These are phyloP conservation scores for Troglohyphantes excavatus DNA, from an alignment of 2,888 invertebrate genomes.

Conservation along the genomic window DNA sequence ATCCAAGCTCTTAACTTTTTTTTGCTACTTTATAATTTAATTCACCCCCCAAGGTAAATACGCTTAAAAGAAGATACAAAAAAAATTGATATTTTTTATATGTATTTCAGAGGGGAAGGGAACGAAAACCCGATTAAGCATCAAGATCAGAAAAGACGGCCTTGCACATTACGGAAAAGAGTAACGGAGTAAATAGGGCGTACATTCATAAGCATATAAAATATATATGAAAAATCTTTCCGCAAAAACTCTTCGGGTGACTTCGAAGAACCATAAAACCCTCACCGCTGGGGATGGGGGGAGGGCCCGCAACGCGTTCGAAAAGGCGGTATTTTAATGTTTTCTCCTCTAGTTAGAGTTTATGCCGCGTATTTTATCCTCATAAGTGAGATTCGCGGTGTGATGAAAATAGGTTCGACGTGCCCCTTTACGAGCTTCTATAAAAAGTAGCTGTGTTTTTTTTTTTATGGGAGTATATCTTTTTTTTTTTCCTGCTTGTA, in stretches of 20 bases:
- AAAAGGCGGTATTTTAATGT: constrained; percentile 63
- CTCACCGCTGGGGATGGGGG: constrained; percentile 48
- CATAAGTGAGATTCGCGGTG: constrained; percentile 55
- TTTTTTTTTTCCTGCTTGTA: background rate
- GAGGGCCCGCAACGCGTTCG: background rate
- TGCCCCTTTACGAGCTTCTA: constrained; percentile 53
- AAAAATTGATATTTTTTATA: background rate
- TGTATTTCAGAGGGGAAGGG: background rate
- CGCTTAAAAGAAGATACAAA: background rate
- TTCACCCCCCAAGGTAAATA: constrained; percentile 29
- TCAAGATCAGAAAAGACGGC: constrained; percentile 21
- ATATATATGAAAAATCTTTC: constrained; percentile 62
- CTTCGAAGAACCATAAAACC: constrained; percentile 53
- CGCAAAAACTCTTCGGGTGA: constrained; percentile 45
- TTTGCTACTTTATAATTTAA: constrained; percentile 59
- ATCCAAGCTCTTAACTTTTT: background rate
- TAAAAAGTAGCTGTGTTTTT: constrained; percentile 42
- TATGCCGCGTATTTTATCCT: constrained; percentile 63
- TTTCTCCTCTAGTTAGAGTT: constrained; percentile 62
- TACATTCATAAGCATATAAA: constrained; percentile 66
- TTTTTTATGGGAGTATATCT: background rate
- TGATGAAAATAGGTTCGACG: constrained; percentile 46
- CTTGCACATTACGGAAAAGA: constrained; percentile 17
- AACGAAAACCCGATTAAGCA: constrained; percentile 17
- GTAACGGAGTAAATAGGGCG: constrained; percentile 40